Conservation (phyloP, 1,140 invertebrate genomes). For the Carcinoscorpius rotundicauda region DNA sequence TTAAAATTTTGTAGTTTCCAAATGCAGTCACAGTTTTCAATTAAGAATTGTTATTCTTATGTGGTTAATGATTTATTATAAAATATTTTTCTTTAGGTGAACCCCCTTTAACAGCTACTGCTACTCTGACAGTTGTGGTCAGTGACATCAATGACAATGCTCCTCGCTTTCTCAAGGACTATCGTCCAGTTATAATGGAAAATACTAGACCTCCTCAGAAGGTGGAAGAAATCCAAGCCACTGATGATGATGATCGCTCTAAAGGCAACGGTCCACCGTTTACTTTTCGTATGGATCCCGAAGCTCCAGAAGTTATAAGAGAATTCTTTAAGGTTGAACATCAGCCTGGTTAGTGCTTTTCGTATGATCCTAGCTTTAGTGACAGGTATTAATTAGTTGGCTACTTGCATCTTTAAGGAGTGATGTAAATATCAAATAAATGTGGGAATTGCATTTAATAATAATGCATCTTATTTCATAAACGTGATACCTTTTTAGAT, state of each 20-base stretch:
- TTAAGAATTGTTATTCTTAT: too few relatives aligned
- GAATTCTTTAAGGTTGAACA: conserved; percentile 72
- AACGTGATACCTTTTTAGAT: too few relatives aligned
- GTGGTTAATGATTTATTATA: too few relatives aligned
- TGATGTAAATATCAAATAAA: too few relatives aligned
- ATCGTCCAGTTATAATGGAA: conserved; percentile 80
- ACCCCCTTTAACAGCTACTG: conserved; percentile 87
- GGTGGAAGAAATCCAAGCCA: conserved; percentile 85
- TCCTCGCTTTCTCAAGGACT: conserved; percentile 53
- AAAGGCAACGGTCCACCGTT: conserved; percentile 92
- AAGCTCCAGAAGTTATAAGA: conserved; percentile 80
- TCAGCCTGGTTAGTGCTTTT: conserved; percentile 13
- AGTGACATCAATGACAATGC: conserved; percentile 90
- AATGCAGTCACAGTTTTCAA: too few relatives aligned
- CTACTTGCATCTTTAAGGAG: not conserved
- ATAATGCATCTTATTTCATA: too few relatives aligned
- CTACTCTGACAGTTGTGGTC: conserved; percentile 86
- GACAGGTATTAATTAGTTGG: not conserved
- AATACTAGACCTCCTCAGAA: conserved; percentile 70
- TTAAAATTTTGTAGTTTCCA: not conserved
- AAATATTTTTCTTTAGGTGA: conserved; percentile 16
- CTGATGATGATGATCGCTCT: conserved; percentile 87
- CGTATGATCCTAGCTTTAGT: not conserved
- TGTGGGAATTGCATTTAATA: too few relatives aligned
- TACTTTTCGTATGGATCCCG: conserved; percentile 82